Evolutionary conservation across 2,113 vertebrate species (phyloP).

Genomic region (Syngnathus floridae): DNA sequence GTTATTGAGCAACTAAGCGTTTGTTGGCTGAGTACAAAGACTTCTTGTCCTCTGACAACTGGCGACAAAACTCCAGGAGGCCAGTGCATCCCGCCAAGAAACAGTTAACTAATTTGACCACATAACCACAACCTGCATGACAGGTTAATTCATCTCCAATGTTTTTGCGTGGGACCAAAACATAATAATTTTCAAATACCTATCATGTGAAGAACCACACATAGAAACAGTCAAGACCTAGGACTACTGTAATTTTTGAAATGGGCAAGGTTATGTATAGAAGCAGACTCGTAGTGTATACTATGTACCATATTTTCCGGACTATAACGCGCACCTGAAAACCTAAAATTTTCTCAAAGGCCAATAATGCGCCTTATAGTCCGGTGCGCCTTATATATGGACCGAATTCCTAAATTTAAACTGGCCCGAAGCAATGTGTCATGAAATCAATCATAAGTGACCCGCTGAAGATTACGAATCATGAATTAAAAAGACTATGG

Average conservation of each 20-base stretch:
- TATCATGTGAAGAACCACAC: constrained; percentile 2
- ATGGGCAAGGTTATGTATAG: not conserved
- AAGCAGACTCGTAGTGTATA: not conserved
- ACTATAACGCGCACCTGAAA: no score
- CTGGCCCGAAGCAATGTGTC: no score
- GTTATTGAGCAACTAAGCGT: not conserved
- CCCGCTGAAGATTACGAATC: no score
- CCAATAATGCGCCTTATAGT: no score
- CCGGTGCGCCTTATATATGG: no score
- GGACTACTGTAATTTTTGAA: not conserved
- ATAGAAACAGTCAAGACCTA: not conserved
- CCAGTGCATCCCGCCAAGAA: constrained; percentile 2
- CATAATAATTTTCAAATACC: not conserved
- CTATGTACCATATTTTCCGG: no score
- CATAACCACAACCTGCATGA: constrained; percentile 5
- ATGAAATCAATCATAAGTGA: no score
- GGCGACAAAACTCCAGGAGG: constrained; percentile 5
- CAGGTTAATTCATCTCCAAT: constrained; percentile 8
- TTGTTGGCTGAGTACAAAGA: not conserved
- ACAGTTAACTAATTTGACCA: constrained; percentile 2
- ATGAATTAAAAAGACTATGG: no score
- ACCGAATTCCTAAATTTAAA: no score
- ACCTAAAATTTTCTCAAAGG: no score
- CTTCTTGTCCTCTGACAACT: not conserved
- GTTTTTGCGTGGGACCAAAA: not conserved